Evolutionary conservation across 2,888 invertebrate species (phyloP), one percentile per base, ranked within the genome.

Genomic region (Trissonchulus latispiculum): DNA sequence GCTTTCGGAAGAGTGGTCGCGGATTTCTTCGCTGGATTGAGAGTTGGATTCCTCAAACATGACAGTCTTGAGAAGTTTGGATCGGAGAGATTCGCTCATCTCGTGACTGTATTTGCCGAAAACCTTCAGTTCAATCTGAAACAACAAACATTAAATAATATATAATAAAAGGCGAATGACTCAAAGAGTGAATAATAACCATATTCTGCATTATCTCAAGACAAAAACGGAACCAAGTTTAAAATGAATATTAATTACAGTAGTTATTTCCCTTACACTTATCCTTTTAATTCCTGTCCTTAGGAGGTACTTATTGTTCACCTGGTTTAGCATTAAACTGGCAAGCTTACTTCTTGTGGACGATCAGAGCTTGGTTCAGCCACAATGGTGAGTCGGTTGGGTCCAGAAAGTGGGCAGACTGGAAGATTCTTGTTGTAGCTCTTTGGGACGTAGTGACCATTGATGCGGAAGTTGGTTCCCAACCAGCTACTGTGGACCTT

Each of bases 401-500:
- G 73, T 23, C 76, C 76, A 18, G 73, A 66, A 28, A 76, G 37
- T 18, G 73, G 73, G 59, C 70, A 32, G 37, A 71, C 18, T 1
- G 75, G 75, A 18, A 71, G 33, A n/a, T 28, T 35, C 35, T 29
- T 23, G n/a, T 33, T 8, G 2, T 15, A 1, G 31, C 66, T 59
- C 36, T 35, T 18, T 1, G 72, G 74, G 37, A 72, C 67, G 23
- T 62, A 61, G 8, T 59, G 32, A 8, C 72, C 74, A 31, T 59
- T 71, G 36, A 68, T 23, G 35, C 33, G 33, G 36, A 75, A 28
- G 1, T 76, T 74, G 37, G 77, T 74, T 73, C 78, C 78, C 72
- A 75, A 67, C 66, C 72, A 48, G 36, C 76, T 71, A 59, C 72
- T 68, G 61, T 77, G 75, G 71, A 74, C 37, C 61, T 72, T 36